phyloP scores from a whole-genome alignment of 2,113 vertebrate genomes.

The Gadus chalcogrammus region DNA sequence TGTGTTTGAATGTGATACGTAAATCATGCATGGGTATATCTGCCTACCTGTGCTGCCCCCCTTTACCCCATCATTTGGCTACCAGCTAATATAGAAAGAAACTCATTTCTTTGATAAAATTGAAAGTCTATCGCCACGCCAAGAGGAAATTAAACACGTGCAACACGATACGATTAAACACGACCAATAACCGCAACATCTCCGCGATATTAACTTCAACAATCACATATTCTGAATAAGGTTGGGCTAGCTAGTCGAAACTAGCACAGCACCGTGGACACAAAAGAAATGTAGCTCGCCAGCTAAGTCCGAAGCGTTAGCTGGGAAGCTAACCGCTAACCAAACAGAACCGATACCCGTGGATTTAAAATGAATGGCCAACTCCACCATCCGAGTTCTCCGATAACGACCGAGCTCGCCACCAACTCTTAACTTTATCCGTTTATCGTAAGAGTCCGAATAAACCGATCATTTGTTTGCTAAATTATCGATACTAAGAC shows the following conservation, averaged over 20 bases:
- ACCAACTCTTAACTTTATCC: background rate
- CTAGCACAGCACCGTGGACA: conserved; percentile 40
- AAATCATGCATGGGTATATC: conserved; percentile 49
- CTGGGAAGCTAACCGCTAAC: conserved; percentile 43
- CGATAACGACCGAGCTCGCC: no score
- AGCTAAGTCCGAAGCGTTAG: conserved; percentile 28
- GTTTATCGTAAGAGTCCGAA: no score
- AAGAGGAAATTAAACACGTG: no score
- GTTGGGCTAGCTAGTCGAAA: conserved; percentile 35
- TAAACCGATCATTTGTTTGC: no score
- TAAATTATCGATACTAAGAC: background rate
- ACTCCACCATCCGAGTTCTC: no score
- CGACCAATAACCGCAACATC: no score
- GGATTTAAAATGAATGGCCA: no score
- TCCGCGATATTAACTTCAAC: background rate
- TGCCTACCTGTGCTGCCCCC: background rate
- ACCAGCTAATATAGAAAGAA: no score
- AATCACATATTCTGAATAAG: conserved; percentile 3
- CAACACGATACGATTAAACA: no score
- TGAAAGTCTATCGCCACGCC: no score
- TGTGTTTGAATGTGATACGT: conserved; percentile 16
- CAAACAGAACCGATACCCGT: conserved; percentile 18
- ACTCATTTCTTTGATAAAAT: no score
- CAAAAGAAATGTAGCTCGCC: conserved; percentile 48
- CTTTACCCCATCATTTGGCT: background rate